These are phyloP conservation scores for Eutrigla gurnardus DNA, from an alignment of 2,797 vertebrate genomes.

Conservation along the genomic window DNA sequence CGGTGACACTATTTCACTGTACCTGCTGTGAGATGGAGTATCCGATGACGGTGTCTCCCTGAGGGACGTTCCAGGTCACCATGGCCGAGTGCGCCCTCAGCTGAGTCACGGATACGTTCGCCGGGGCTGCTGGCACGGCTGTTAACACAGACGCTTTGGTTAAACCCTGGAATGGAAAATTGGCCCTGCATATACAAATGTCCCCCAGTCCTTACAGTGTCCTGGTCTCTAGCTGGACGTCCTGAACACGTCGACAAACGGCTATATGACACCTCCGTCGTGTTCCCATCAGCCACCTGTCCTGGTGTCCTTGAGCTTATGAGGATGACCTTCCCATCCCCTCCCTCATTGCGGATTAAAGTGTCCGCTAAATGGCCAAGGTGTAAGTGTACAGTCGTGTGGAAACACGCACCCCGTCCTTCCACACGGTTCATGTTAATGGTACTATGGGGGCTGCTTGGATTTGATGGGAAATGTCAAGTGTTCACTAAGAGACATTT, in stretches of 20 bases:
- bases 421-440: conserved; percentile 16
- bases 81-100: conserved; percentile 95
- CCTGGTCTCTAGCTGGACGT: background rate
- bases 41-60: conserved; percentile 95
- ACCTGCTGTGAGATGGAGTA: conserved; percentile 98
- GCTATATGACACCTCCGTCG: background rate
- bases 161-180: no score
- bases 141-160: conserved; percentile 29
- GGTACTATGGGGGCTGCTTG: conserved; percentile 27
- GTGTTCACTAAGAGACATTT: conserved; percentile 8
- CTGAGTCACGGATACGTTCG: conserved; percentile 96
- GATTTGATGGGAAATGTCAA: conserved; percentile 22
- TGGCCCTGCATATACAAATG: background rate
- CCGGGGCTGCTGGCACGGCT: conserved; percentile 90
- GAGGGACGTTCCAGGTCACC: conserved; percentile 96
- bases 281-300: conserved; percentile 10
- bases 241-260: background rate
- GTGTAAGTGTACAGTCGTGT: conserved; percentile 25
- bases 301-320: conserved; percentile 32
- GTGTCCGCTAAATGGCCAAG: conserved; percentile 9
- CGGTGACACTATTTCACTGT: background rate
- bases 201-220: background rate
- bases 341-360: conserved; percentile 12
- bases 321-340: background rate
- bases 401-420: conserved; percentile 4